Conservation (phyloP, 2,888 invertebrate species). For the Oscheius sp. region DNA sequence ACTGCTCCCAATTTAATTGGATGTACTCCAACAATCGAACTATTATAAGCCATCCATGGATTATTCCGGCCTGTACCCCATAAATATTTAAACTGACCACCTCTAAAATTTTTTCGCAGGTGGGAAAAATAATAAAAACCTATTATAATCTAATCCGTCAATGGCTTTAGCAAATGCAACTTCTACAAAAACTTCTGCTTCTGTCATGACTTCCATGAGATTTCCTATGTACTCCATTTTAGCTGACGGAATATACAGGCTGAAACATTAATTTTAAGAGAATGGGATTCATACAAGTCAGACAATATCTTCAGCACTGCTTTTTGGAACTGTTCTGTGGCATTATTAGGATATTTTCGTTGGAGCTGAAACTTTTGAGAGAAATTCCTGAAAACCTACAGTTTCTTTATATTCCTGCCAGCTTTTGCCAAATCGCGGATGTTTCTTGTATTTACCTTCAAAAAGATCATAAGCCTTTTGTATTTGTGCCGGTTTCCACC, state of each 20-base stretch:
- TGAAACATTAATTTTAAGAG: not conserved
- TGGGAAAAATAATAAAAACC: no score
- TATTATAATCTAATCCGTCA: no score
- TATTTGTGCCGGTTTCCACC: not conserved
- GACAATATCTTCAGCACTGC: not conserved
- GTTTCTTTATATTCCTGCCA: conserved; percentile 17
- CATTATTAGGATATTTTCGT: not conserved
- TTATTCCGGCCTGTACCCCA: not conserved
- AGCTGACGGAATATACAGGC: not conserved
- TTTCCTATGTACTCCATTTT: not conserved
- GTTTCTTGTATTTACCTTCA: conserved; percentile 18
- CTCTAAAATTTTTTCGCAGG: no score
- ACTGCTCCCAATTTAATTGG: not conserved
- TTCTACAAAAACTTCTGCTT: conserved; percentile 9
- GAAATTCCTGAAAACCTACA: not conserved
- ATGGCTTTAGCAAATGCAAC: not conserved
- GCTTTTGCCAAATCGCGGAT: not conserved
- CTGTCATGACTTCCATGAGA: conserved; percentile 2
- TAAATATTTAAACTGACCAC: not conserved
- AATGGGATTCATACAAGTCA: no score
- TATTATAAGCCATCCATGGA: not conserved
- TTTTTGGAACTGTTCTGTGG: not conserved
- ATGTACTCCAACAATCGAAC: conserved; percentile 1
- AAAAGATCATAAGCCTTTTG: not conserved
- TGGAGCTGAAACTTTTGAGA: not conserved